phyloP scores from a whole-genome alignment of 2,888 invertebrate genomes.

The Serrognathus titanus region DNA sequence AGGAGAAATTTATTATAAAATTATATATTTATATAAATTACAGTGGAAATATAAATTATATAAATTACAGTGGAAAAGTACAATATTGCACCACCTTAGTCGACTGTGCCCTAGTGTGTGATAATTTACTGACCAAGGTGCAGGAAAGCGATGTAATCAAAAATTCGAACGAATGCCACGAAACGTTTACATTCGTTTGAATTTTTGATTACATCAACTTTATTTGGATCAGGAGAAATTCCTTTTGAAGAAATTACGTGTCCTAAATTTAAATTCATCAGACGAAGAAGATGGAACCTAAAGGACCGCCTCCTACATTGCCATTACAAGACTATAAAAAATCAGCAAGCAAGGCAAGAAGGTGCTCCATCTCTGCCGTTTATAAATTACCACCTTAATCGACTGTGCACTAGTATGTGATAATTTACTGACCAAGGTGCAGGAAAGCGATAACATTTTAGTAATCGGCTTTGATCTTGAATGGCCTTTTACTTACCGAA shows the following conservation, averaged over 20 bases:
- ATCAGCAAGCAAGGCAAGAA: conserved; percentile 13
- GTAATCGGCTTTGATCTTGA: conserved; percentile 65
- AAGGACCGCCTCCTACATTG: no score
- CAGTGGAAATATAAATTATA: no score
- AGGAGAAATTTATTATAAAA: conserved; percentile 23
- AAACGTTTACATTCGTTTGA: no score
- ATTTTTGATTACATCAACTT: no score
- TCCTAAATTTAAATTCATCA: conserved; percentile 7
- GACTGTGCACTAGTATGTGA: conserved; percentile 53
- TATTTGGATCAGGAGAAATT: conserved; percentile 22
- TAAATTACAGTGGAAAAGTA: no score
- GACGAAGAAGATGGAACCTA: no score
- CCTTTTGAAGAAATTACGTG: conserved; percentile 20
- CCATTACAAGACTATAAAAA: no score
- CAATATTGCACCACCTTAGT: conserved; percentile 45
- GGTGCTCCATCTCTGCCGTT: conserved; percentile 25
- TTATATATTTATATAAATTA: no score
- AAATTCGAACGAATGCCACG: no score
- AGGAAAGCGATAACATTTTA: conserved; percentile 41
- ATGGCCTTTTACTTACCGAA: conserved; percentile 62
- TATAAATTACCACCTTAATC: conserved; percentile 41
- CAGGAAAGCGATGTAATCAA: no score
- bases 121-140: no score
- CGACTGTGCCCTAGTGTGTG: no score
- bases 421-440: conserved; percentile 44